Evolutionary conservation across 2,113 vertebrate genomes (phyloP).

Genomic region (Lepisosteus osseus): DNA sequence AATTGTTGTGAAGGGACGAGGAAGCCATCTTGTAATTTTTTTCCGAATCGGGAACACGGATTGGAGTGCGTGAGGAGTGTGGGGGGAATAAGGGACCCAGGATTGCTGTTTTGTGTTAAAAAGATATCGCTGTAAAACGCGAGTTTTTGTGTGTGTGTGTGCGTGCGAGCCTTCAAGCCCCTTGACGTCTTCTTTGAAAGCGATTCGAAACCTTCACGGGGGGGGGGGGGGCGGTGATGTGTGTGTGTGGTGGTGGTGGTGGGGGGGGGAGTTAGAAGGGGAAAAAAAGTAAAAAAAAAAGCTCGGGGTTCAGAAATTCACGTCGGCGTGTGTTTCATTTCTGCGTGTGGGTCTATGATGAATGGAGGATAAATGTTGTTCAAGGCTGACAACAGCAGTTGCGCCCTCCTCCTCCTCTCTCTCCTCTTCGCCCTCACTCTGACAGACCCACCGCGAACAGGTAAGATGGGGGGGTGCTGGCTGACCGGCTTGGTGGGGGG

Average conservation of each 20-base stretch:
- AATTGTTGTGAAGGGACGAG: constrained; percentile 69
- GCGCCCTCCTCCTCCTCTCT: constrained; percentile 81
- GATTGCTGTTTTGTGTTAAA: not conserved
- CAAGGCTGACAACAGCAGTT: constrained; percentile 88
- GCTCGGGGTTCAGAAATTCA: not conserved
- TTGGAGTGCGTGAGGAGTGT: constrained; percentile 3
- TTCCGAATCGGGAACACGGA: constrained; percentile 24
- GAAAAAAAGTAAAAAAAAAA: too few species aligned
- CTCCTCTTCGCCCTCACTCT: constrained; percentile 83
- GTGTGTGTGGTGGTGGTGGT: too few species aligned
- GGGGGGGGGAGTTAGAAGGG: too few species aligned
- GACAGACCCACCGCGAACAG: constrained; percentile 89
- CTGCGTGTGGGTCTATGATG: constrained; percentile 80
- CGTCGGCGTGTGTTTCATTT: constrained; percentile 45
- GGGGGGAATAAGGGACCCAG: not conserved
- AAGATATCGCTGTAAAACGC: too few species aligned
- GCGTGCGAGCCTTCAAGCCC: not conserved
- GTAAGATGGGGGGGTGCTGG: constrained; percentile 47
- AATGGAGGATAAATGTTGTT: constrained; percentile 99
- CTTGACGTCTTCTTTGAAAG: not conserved
- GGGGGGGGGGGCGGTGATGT: not conserved
- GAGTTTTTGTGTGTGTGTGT: too few species aligned
- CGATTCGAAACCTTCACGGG: not conserved
- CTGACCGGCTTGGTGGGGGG: not conserved
- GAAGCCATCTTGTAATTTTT: constrained; percentile 68